Evolutionary conservation across 1,140 invertebrate species (phyloP).

Genomic region (Leptopilina boulardi): DNA sequence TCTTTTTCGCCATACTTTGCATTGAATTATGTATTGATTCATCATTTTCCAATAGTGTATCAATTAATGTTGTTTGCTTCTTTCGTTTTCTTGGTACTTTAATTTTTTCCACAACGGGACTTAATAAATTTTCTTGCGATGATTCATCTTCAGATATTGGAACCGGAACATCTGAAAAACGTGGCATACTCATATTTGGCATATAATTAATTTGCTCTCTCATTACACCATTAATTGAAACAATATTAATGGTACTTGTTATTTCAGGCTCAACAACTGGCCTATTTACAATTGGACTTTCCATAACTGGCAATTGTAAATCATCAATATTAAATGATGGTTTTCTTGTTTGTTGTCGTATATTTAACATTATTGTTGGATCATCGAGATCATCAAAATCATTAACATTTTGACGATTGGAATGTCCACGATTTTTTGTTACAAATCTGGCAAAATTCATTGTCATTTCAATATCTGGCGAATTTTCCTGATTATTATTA

Average conservation of each 20-base stretch:
- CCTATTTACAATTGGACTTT: conserved; percentile 41
- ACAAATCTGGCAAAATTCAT: conserved; percentile 52
- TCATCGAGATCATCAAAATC: conserved; percentile 56
- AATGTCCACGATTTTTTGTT: conserved; percentile 51
- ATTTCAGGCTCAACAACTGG: conserved; percentile 52
- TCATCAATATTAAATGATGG: conserved; percentile 60
- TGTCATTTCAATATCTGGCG: conserved; percentile 37
- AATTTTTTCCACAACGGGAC: not conserved
- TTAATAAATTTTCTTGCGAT: not conserved
- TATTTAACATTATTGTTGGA: conserved; percentile 58
- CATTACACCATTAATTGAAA: not conserved
- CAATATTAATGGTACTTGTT: conserved; percentile 42
- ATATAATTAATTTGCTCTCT: conserved; percentile 17
- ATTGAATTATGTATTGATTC: not conserved
- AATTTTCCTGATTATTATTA: too few relatives aligned
- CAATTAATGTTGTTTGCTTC: not conserved
- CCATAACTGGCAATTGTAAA: conserved; percentile 55
- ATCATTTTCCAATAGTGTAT: not conserved
- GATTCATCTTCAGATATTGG: not conserved
- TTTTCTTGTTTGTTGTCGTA: conserved; percentile 37
- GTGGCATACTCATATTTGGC: conserved; percentile 30
- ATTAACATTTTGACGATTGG: not conserved
- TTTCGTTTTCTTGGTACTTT: conserved; percentile 14
- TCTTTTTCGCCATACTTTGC: conserved; percentile 1
- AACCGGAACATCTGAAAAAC: conserved; percentile 13